Conservation (phyloP, 2,888 invertebrate species). For the Hyles lineata region DNA sequence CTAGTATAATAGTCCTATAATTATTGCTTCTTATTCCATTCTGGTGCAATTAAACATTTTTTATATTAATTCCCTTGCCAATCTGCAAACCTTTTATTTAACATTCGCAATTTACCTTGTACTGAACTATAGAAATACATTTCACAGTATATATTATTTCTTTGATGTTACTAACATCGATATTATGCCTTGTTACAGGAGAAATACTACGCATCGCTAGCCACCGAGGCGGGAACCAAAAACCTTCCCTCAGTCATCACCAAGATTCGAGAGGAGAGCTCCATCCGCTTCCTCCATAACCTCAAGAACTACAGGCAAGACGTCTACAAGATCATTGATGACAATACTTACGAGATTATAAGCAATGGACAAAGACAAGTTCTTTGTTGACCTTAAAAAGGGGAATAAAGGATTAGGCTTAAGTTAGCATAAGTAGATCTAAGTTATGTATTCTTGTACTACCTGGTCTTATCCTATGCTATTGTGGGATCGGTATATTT, state of each 20-base stretch:
- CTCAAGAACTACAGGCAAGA: slow-evolving; percentile 87
- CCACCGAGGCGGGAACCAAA: slow-evolving; percentile 85
- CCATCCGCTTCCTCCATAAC: slow-evolving; percentile 86
- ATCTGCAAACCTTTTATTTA: too few relatives aligned
- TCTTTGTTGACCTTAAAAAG: slow-evolving; percentile 68
- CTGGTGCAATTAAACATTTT: too few relatives aligned
- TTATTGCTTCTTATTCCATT: too few relatives aligned
- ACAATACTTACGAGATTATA: slow-evolving; percentile 83
- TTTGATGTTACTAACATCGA: neutral
- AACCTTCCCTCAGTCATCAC: slow-evolving; percentile 88
- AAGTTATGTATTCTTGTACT: neutral
- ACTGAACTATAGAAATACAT: too few relatives aligned
- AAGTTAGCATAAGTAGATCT: slow-evolving; percentile 34
- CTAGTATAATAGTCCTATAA: too few relatives aligned
- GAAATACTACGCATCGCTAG: slow-evolving; percentile 88
- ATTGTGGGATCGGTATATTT: neutral
- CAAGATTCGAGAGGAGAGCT: slow-evolving; percentile 88
- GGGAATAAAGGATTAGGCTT: slow-evolving; percentile 34
- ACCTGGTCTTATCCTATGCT: neutral
- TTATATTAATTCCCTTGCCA: too few relatives aligned
- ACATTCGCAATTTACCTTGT: too few relatives aligned
- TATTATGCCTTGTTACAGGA: slow-evolving; percentile 72
- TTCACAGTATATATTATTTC: neutral
- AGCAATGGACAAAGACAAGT: slow-evolving; percentile 76
- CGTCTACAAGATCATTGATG: slow-evolving; percentile 87